Percentiles rank a stretch among this genome's conserved stretches.
Evolutionary conservation across 2,797 vertebrate species (phyloP).

Genomic region (Perodicticus potto): DNA sequence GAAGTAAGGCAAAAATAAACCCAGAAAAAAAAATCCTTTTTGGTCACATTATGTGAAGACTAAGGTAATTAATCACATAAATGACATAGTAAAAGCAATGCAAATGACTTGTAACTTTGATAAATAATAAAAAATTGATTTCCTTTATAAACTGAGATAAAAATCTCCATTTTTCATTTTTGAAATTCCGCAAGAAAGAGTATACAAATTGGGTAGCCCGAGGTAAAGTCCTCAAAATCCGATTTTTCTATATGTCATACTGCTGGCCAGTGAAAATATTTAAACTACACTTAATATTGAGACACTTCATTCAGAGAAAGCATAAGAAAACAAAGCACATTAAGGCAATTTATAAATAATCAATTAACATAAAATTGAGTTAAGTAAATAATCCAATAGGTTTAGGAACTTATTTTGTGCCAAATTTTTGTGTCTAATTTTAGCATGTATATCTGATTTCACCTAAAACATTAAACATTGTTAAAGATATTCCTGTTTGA

Average conservation of each 20-base stretch:
- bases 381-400: slow-evolving; percentile 9
- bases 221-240: slow-evolving; percentile 7
- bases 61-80: slow-evolving; percentile 21
- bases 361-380: slow-evolving; percentile 3
- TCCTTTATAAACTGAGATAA: slow-evolving; percentile 28
- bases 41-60: not conserved
- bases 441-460: not conserved
- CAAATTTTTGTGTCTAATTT: slow-evolving; percentile 14
- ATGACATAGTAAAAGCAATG: slow-evolving; percentile 10
- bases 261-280: not conserved
- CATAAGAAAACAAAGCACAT: not conserved
- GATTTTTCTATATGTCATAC: not conserved
- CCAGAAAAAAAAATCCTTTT: not conserved
- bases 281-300: not conserved
- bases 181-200: slow-evolving; percentile 22
- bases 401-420: not conserved
- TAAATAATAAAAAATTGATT: slow-evolving; percentile 54
- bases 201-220: not conserved
- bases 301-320: not conserved
- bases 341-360: not conserved
- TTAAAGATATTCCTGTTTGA: not conserved
- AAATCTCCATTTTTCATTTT: slow-evolving; percentile 39
- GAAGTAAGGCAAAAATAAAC: slow-evolving; percentile 33
- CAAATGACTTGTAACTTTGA: slow-evolving; percentile 27
- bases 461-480: not conserved